phyloP scores from a whole-genome alignment of 2,888 invertebrate species.

The Agrypnus murinus region DNA sequence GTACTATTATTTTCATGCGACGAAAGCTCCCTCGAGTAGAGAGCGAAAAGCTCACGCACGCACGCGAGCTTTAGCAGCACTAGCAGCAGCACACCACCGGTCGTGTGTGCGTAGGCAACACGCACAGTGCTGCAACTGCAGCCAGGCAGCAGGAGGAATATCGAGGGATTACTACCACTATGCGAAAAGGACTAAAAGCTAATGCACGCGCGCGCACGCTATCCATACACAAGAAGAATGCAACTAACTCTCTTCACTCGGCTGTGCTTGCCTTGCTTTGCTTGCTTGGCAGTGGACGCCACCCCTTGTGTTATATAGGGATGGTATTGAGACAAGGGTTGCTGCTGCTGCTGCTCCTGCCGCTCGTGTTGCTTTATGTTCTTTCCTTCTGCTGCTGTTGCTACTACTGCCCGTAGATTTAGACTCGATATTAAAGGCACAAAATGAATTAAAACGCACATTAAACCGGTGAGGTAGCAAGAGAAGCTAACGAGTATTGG shows the following conservation, averaged over 20 bases:
- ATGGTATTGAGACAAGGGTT: slow-evolving; percentile 52
- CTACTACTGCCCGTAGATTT: slow-evolving; percentile 51
- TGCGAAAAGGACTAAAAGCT: slow-evolving; percentile 54
- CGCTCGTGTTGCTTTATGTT: slow-evolving; percentile 52
- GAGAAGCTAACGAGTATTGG: slow-evolving; percentile 41
- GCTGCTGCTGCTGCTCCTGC: no score
- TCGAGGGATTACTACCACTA: slow-evolving; percentile 54
- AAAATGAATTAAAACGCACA: slow-evolving; percentile 51
- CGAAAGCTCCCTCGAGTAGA: slow-evolving; percentile 45
- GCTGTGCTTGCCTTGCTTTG: background rate
- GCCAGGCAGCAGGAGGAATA: slow-evolving; percentile 57
- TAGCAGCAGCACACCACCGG: no score
- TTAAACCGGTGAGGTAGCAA: slow-evolving; percentile 44
- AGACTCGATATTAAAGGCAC: slow-evolving; percentile 49
- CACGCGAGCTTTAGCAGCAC: slow-evolving; percentile 50
- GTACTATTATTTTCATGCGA: slow-evolving; percentile 33
- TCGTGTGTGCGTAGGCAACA: slow-evolving; percentile 62
- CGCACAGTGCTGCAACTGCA: slow-evolving; percentile 68
- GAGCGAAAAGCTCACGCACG: slow-evolving; percentile 50
- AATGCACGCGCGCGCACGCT: slow-evolving; percentile 70
- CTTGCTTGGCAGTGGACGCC: slow-evolving; percentile 47
- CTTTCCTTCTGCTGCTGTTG: slow-evolving; percentile 53
- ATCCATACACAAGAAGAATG: slow-evolving; percentile 64
- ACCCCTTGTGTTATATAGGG: slow-evolving; percentile 53
- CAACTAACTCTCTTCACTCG: slow-evolving; percentile 51